Evolutionary conservation across 2,113 vertebrate species (phyloP), one percentile per base, ranked within the genome.

Genomic region (Stigmatopora argus): DNA sequence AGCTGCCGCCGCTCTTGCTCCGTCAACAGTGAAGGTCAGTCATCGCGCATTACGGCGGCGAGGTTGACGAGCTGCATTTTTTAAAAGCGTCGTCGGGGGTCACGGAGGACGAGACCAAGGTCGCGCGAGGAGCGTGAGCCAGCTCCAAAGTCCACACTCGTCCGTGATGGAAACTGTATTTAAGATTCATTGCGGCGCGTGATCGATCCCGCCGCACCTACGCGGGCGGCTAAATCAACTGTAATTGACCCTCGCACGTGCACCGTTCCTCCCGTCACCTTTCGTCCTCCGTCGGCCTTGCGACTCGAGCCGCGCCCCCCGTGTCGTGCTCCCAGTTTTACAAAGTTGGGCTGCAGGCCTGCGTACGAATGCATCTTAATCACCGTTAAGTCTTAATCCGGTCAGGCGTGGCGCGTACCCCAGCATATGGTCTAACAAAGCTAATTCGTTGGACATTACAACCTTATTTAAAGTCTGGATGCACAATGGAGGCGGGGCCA

Each of bases 371-470:
- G 58, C 76, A 83, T 83, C 67, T 78, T 88, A 84, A 87, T 85
- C 82, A 73, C 34, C 1, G 78, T 79, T 89, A 86, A 89, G 80
- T 78, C 83, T 61, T 88, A 84, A 87, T 88, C 83, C 84, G 71
- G 70, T 74, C 75, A 79, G 58, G 57, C 76, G 60, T 67, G 72
- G 72, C 48, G 82, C 67, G 38, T 41, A 82, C 57, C 74, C 67
- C 65, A 71, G 70, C 87, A 85, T 88, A 86, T 86, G 85, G 77
- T 81, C 78, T 67, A 65, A 82, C 84, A 69, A 78, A 75, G 77
- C 65, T 67, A 83, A 81, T 83, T 79, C 73, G 57, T 34, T 66
- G 73, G 69, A 75, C 53, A 31, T 57, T 69, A 73, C 57, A 62
- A 53, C 35, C 44, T 71, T 61, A 55, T 26, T 66, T 70, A 26